Evolutionary conservation across 2,113 vertebrate species (phyloP), one percentile per base, ranked within the genome.

Genomic region (Phodopus roborovskii): DNA sequence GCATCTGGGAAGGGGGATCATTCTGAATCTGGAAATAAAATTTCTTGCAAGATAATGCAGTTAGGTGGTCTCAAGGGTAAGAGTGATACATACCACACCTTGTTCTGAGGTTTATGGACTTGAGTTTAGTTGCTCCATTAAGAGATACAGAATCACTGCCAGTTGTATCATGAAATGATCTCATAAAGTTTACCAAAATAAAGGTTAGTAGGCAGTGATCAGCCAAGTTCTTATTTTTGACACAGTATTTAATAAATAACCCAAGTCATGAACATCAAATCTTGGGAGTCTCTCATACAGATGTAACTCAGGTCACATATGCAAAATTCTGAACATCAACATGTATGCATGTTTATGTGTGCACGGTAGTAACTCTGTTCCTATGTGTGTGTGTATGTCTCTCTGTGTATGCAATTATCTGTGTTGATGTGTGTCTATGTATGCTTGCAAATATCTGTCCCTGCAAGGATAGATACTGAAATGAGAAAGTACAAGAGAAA

Each of bases 121-220:
- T 66, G n/a, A 84, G 24, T 94, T 87, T 82, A 78, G 6, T 4
- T 95, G 82, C 77, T 95, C 66, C 62, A 66, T 64, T 77, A 77
- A 33, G 50, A 92, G 56, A 30, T n/a, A 12, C 1, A 45, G 33
- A 66, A 24, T 86, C 42, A 74, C 13, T 96, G 77, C 2, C 39
- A 60, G 19, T 42, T 10, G 2, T 74, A 26, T 85, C 83, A n/a
- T n/a, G 66, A 83, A 79, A 30, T 92, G 19, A 66, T 12, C 15
- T 92, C 68, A 91, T 64, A 78, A 81, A 70, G 22, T 77, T 64
- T 81, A 42, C 30, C 19, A 71, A 90, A 92, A 62, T 81, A 88
- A 75, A 81, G 11, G 42, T 82, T n/a, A 79, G 71, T 64, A 48
- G 36, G 48, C 66, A 85, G 79, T 42, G 19, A 86, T 60, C 24